phyloP scores from a whole-genome alignment of 2,797 vertebrate species.

The Silurus aristotelis region DNA sequence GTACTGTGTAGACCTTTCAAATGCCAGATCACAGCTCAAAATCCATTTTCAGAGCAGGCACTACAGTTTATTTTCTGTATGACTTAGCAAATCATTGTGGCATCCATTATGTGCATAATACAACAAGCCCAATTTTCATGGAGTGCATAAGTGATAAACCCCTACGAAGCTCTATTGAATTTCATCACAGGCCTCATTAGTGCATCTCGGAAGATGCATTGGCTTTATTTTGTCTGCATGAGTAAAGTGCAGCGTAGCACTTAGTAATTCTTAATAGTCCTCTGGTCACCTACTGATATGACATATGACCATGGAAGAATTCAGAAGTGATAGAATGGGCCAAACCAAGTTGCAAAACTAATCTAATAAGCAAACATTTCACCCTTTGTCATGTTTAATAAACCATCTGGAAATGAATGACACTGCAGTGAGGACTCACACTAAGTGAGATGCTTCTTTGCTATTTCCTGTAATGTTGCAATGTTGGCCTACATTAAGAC shows the following conservation, averaged over 20 bases:
- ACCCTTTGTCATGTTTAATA: slow-evolving; percentile 1
- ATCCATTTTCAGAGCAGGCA: not conserved
- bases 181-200: not conserved
- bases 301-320: not conserved
- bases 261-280: not conserved
- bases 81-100: not conserved
- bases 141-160: not conserved
- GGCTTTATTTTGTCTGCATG: slow-evolving; percentile 5
- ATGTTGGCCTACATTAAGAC: not conserved
- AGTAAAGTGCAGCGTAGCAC: not conserved
- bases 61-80: not conserved
- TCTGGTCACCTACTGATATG: not conserved
- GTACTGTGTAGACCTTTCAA: not conserved
- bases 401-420: slow-evolving; percentile 12
- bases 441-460: not conserved
- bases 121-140: not conserved
- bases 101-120: not conserved
- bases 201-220: not conserved
- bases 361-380: slow-evolving; percentile 26
- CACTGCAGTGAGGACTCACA: slow-evolving; percentile 6
- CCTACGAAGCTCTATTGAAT: not conserved
- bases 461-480: not conserved
- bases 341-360: not conserved
- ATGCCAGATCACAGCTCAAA: not conserved
- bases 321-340: not conserved